A percentile compares a stretch with the other conserved stretches of the same genome.
phyloP scores from a whole-genome alignment of 2,113 vertebrate species.

The Tachysurus fulvidraco region DNA sequence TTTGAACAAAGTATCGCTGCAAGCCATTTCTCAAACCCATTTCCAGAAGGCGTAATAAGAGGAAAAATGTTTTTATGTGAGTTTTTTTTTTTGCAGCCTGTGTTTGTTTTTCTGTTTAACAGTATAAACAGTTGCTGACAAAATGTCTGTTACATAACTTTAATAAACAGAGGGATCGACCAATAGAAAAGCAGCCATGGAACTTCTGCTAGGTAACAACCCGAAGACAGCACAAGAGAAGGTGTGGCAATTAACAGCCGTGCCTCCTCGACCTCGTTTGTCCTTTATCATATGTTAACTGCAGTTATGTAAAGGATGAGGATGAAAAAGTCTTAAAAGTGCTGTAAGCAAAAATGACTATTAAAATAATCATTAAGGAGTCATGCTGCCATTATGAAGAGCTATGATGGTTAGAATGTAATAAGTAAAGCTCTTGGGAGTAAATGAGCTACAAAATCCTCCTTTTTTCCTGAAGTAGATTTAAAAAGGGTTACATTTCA shows the following conservation, averaged over 20 bases:
- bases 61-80: neutral
- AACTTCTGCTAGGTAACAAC: constrained; percentile 73
- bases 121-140: constrained; percentile 23
- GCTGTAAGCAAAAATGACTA: neutral
- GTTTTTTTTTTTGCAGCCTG: neutral
- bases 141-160: constrained; percentile 63
- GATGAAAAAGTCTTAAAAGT: neutral
- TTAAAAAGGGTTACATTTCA: neutral
- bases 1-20: constrained; percentile 38
- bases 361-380: neutral
- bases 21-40: constrained; percentile 36
- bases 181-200: constrained; percentile 64
- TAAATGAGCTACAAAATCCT: neutral
- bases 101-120: constrained; percentile 39
- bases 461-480: neutral
- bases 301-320: constrained; percentile 16
- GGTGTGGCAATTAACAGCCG: constrained; percentile 9
- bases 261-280: neutral
- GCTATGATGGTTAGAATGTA: neutral
- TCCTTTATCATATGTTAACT: neutral
- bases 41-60: constrained; percentile 17
- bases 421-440: neutral
- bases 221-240: constrained; percentile 34
- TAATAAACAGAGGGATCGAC: constrained; percentile 57
- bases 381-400: neutral